These are phyloP conservation scores for Melanotus villosus DNA, from an alignment of 2,888 invertebrate genomes.

Conservation along the genomic window DNA sequence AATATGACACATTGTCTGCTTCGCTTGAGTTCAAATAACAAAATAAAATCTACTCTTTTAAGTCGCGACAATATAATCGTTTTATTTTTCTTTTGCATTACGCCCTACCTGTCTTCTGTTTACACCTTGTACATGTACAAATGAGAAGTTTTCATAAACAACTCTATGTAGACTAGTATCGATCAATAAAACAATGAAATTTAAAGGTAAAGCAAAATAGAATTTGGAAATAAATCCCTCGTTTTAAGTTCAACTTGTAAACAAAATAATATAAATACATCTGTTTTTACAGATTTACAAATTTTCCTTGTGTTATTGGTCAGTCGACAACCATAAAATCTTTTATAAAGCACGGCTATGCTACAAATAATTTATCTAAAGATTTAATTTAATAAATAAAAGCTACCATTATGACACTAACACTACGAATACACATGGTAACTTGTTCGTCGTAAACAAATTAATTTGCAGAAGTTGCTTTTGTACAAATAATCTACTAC, in stretches of 20 bases:
- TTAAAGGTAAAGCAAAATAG: neutral
- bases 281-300: no score
- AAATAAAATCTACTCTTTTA: neutral
- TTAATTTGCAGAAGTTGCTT: neutral
- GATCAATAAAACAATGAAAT: no score
- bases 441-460: neutral
- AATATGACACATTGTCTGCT: no score
- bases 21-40: neutral
- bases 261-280: no score
- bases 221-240: neutral
- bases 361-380: neutral
- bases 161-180: no score
- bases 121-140: no score
- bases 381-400: slow-evolving; percentile 11
- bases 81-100: no score
- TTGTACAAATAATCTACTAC: neutral
- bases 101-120: no score
- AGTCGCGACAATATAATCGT: no score
- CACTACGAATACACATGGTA: slow-evolving; percentile 3
- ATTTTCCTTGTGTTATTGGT: neutral
- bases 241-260: no score
- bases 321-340: no score
- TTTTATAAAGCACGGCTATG: neutral
- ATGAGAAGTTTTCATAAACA: no score
- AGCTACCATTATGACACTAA: slow-evolving; percentile 8